phyloP scores from a whole-genome alignment of 2,888 invertebrate species.

The Orthosia gracilis region DNA sequence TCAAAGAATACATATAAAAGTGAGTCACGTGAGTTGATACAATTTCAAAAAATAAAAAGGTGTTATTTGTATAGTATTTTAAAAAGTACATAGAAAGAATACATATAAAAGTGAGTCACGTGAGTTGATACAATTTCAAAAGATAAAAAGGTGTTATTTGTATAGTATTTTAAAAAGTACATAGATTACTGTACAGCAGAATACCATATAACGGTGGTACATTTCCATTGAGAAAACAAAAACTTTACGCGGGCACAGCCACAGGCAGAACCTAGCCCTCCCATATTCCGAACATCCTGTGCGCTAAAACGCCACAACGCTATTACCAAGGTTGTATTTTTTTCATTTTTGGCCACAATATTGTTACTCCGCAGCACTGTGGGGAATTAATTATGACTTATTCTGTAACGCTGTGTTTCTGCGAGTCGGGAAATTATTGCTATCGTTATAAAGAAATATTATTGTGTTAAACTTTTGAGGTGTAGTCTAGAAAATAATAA shows the following conservation, averaged over 20 bases:
- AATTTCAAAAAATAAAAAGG: too few species aligned
- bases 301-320: conserved; percentile 50
- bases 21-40: too few species aligned
- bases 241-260: neutral
- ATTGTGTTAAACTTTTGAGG: conserved; percentile 40
- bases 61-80: too few species aligned
- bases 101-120: too few species aligned
- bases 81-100: too few species aligned
- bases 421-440: conserved; percentile 55
- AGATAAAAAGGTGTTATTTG: too few species aligned
- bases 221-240: neutral
- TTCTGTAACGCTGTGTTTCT: conserved; percentile 64
- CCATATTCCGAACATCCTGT: conserved; percentile 48
- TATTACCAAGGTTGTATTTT: conserved; percentile 64
- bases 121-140: too few species aligned
- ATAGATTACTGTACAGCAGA: too few species aligned
- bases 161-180: too few species aligned
- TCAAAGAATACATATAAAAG: too few species aligned
- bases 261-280: neutral
- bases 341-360: conserved; percentile 64
- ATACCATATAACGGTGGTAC: too few species aligned
- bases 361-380: conserved; percentile 58
- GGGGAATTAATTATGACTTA: conserved; percentile 70
- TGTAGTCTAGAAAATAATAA: conserved; percentile 37
- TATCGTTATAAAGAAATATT: conserved; percentile 54